phyloP scores from a whole-genome alignment of 2,113 vertebrate species.

The Eublepharis macularius region DNA sequence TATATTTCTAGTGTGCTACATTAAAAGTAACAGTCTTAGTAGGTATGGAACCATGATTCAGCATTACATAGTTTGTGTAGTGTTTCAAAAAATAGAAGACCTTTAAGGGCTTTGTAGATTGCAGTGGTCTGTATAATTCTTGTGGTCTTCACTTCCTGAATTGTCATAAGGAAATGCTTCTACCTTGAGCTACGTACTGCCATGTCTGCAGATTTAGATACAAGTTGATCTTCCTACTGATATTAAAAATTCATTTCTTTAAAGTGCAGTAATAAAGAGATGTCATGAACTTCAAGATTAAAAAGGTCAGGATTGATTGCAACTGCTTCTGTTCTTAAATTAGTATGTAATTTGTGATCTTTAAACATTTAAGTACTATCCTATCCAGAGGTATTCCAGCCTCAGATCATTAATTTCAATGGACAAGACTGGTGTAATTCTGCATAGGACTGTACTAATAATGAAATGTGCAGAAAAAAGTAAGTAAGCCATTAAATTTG shows the following conservation, averaged over 20 bases:
- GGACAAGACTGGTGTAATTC: no score
- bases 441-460: background rate
- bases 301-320: background rate
- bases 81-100: background rate
- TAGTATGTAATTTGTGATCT: background rate
- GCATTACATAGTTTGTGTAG: background rate
- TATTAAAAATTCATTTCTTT: background rate
- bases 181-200: background rate
- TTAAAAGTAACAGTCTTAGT: background rate
- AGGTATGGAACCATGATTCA: background rate
- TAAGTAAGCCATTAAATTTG: background rate
- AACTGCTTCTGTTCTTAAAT: background rate
- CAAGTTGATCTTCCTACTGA: background rate
- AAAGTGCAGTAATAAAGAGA: background rate
- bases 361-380: background rate
- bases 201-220: accelerated
- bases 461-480: background rate
- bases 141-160: background rate
- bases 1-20: background rate
- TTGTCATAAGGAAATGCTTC: accelerated
- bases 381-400: no score
- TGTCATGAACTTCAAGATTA: background rate
- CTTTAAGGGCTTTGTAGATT: background rate
- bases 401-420: no score
- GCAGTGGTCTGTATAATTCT: background rate